Evolutionary conservation across 92 coral and sea anemone species (phyloP).

Genomic region (Porites cylindrica): DNA sequence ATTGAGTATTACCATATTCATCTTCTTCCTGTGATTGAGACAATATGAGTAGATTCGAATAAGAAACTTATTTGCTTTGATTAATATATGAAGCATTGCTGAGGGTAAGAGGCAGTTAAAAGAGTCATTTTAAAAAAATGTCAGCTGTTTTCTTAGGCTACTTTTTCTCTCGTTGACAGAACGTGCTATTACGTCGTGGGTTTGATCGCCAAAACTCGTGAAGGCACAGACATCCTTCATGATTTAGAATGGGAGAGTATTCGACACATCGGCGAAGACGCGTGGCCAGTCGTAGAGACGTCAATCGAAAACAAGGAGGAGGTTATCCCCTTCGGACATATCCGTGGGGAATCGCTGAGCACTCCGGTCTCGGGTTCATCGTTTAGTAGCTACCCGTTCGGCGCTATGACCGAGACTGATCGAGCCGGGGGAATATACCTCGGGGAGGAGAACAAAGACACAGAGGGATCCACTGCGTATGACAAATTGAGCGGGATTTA

Average conservation of each 20-base stretch:
- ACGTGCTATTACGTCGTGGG: conserved; percentile 97
- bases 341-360: not conserved
- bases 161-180: conserved; percentile 35
- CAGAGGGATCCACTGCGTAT: conserved; percentile 79
- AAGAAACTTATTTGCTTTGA: no score
- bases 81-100: no score
- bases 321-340: conserved; percentile 28
- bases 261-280: conserved; percentile 89
- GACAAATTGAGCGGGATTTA: conserved; percentile 95
- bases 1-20: no score
- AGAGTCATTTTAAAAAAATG: no score
- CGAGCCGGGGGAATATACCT: conserved; percentile 69
- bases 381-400: conserved; percentile 32
- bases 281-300: conserved; percentile 91
- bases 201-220: conserved; percentile 94
- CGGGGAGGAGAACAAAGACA: conserved; percentile 70
- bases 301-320: conserved; percentile 73
- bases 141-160: not conserved
- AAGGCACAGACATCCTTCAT: conserved; percentile 91
- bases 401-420: conserved; percentile 67
- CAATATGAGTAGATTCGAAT: no score
- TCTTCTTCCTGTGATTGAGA: no score
- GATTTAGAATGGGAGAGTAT: conserved; percentile 94
- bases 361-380: conserved; percentile 15
- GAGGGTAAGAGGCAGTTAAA: no score